Base-by-base conservation (phyloP, 2,888 invertebrate species). In the Sceliomorpha sp. region DNA sequence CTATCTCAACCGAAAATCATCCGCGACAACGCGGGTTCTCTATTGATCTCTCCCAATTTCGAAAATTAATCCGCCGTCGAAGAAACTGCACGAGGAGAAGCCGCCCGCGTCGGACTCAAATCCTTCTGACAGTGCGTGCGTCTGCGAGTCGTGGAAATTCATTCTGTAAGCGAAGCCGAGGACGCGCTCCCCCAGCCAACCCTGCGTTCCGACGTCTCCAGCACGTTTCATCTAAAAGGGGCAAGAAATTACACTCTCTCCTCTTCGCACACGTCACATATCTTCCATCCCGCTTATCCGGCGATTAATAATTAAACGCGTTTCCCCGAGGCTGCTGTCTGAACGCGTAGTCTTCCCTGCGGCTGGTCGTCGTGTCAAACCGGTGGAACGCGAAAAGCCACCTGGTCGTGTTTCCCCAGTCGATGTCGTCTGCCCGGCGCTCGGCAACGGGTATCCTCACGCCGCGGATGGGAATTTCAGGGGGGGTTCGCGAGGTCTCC, bases 251-350 rank as follows among this genome's bases (percentile, higher is more conserved):
- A 3, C 4, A n/a, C n/a, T n/a, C 8, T 31, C 1, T 10, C 10
- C n/a, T 31, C 4, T 10, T 31, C 9, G n/a, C 4, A 3, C 10
- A 1, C 10, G 10, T 10, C 10, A 9, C 4, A 3, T 31, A 3
- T 10, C 31, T 37, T 37, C 37, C 8, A 6, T n/a, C 8, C 15
- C 20, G 20, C 37, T 14, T 20, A n/a, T 20, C 10, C 20, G 9
- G 6, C 39, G 6, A 9, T 20, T 20, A 39, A 39, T 39, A 39
- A 39, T 39, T 39, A 24, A 39, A 17, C 39, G 8, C 6, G 17
- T 20, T 17, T 20, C 20, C 9, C 8, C 31, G 31, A 31, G 20
- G 10, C 10, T 15, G 9, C 2, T 17, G n/a, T n/a, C n/a, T n/a
- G n/a, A n/a, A n/a, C 20, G 39, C 24, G 9, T 39, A 20, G 20